phyloP scores from a whole-genome alignment of 2,888 invertebrate species.

The Pocota personata region DNA sequence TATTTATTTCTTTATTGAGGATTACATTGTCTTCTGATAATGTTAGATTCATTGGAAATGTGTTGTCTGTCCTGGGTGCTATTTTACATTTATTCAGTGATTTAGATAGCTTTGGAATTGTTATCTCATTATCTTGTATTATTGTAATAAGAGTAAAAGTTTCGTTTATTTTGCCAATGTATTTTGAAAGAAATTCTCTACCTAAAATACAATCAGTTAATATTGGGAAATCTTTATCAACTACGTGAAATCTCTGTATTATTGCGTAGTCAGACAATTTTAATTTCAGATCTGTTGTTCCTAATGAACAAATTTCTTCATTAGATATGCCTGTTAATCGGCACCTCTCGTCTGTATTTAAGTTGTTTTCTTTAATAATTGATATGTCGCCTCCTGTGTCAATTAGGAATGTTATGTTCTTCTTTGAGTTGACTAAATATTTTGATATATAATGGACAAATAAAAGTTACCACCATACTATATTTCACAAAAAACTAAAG shows the following conservation, averaged over 20 bases:
- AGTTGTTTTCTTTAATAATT: too few relatives aligned
- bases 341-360: neutral
- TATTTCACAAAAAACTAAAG: too few relatives aligned
- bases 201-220: neutral
- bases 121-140: neutral
- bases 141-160: neutral
- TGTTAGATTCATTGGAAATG: neutral
- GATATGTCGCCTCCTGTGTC: too few relatives aligned
- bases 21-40: neutral
- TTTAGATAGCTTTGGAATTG: neutral
- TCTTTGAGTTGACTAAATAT: too few relatives aligned
- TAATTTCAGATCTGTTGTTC: neutral
- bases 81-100: neutral
- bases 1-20: too few relatives aligned
- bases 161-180: neutral
- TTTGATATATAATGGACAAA: too few relatives aligned
- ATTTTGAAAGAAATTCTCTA: neutral
- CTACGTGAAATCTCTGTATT: neutral
- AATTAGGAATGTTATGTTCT: too few relatives aligned
- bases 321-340: neutral
- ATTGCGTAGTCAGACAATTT: neutral
- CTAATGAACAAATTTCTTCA: neutral
- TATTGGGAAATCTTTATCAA: neutral
- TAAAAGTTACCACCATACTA: too few relatives aligned
- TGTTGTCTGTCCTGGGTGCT: neutral